Evolutionary conservation across 2,888 invertebrate genomes (phyloP).

Genomic region (Steinernema carpocapsae): DNA sequence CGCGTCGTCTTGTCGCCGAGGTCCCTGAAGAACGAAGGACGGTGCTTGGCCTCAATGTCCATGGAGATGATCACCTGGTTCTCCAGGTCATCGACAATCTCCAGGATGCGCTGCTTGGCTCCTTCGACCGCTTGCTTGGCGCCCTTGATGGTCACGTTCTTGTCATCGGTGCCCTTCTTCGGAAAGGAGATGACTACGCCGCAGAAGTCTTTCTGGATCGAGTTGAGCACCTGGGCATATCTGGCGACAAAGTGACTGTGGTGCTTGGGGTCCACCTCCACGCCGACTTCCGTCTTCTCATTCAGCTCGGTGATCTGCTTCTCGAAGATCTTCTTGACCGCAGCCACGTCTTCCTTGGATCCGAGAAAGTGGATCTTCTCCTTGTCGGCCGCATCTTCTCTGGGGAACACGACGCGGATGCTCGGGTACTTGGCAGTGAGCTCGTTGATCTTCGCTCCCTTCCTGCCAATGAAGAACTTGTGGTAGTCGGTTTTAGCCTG

Average conservation of each 20-base stretch:
- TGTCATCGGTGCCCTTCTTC: constrained; percentile 71
- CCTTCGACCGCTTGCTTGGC: constrained; percentile 92
- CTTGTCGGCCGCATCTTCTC: constrained; percentile 79
- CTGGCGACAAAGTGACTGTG: constrained; percentile 93
- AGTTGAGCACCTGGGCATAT: constrained; percentile 86
- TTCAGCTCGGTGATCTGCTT: constrained; percentile 71
- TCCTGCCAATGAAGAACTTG: constrained; percentile 88
- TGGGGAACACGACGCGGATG: constrained; percentile 90
- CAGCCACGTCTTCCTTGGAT: constrained; percentile 81
- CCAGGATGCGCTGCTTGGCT: constrained; percentile 85
- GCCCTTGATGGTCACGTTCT: constrained; percentile 73
- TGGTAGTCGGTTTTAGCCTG: constrained; percentile 87
- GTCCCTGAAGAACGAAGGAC: constrained; percentile 88
- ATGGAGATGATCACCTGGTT: constrained; percentile 72
- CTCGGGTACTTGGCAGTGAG: constrained; percentile 77
- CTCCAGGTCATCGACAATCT: constrained; percentile 82
- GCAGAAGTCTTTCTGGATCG: constrained; percentile 75
- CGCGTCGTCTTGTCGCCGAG: constrained; percentile 78
- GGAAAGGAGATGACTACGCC: constrained; percentile 96
- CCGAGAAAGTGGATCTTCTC: constrained; percentile 91
- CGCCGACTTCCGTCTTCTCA: constrained; percentile 80
- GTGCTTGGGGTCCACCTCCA: constrained; percentile 85
- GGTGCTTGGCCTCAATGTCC: constrained; percentile 80
- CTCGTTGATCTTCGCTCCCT: constrained; percentile 74
- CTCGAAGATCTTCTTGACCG: constrained; percentile 42